Percentiles rank a stretch among this genome's conserved stretches.
phyloP scores from a whole-genome alignment of 2,797 vertebrate genomes.

The Spinus pinus region DNA sequence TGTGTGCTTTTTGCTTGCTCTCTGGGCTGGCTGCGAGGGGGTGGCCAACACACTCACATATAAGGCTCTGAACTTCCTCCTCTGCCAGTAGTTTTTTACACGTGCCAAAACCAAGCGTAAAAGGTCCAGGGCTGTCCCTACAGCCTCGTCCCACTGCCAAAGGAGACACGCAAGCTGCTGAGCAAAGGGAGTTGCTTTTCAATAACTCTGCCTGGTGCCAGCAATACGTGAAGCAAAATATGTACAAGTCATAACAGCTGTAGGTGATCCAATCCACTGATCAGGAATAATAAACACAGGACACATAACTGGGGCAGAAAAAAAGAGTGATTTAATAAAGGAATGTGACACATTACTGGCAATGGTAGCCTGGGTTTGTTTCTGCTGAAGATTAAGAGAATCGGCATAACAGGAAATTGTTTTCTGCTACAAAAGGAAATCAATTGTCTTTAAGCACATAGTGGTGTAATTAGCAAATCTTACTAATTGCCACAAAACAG shows the following conservation, averaged over 20 bases:
- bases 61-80: background rate
- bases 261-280: background rate
- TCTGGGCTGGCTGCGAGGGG: background rate
- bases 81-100: background rate
- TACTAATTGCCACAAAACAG: background rate
- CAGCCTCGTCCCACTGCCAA: background rate
- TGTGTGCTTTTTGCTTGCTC: background rate
- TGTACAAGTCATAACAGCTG: background rate
- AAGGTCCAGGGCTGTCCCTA: background rate
- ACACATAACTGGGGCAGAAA: background rate
- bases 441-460: conserved; percentile 10
- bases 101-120: background rate
- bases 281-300: background rate
- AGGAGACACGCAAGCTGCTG: background rate
- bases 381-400: conserved; percentile 7
- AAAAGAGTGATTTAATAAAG: background rate
- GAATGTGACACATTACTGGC: background rate
- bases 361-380: background rate
- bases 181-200: background rate
- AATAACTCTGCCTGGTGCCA: background rate
- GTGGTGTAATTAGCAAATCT: background rate
- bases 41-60: background rate
- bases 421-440: conserved; percentile 23
- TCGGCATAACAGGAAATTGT: background rate
- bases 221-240: background rate